Base-by-base conservation (phyloP, 2,888 invertebrate genomes). In the Calameuta filiformis region DNA sequence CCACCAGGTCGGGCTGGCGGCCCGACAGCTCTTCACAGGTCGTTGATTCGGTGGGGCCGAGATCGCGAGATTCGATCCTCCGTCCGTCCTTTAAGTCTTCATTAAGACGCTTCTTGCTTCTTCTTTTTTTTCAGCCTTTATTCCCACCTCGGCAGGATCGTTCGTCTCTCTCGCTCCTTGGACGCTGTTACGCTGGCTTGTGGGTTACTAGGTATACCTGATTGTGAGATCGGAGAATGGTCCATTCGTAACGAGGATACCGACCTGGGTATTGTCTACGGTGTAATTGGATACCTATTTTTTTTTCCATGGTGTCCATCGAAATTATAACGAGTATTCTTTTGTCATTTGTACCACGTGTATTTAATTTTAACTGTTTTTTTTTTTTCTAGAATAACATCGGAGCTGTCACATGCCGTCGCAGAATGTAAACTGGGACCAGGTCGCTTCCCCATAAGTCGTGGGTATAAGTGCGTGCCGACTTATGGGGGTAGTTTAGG, bases 61-160 rank as follows among this genome's bases (percentile, higher is more conserved):
- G 56, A 71, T 71, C 71, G 71, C 71, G 71, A 71, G 34, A 33
- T 34, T 71, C 71, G 71, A 76, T 76, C n/a, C 73, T 76, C 35
- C 35, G 71, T 71, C 71, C 71, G 12, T 71, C 71, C 71, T 71
- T 34, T 71, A 71, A 71, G 71, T 84, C 84, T 84, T 85, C 82
- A 83, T 85, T 83, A 83, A 82, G 83, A 81, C 81, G 73, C 81
- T 83, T 80, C 77, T 76, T 69, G 12, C 12, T 69, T 71, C 23
- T 33, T 69, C 34, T 71, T 71, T 68, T 30, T 69, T 69, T 68
- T 34, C 69, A 73, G 75, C 73, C 76, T 80, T 79, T 75, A 77
- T 75, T 79, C 78, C 30, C 75, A 35, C 78, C 80, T 78, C 75
- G 79, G 77, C 76, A 79, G 78, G 75, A 56, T 56, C 56, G 0